phyloP scores from a whole-genome alignment of 2,797 vertebrate genomes.

The Gobio occitaniae region DNA sequence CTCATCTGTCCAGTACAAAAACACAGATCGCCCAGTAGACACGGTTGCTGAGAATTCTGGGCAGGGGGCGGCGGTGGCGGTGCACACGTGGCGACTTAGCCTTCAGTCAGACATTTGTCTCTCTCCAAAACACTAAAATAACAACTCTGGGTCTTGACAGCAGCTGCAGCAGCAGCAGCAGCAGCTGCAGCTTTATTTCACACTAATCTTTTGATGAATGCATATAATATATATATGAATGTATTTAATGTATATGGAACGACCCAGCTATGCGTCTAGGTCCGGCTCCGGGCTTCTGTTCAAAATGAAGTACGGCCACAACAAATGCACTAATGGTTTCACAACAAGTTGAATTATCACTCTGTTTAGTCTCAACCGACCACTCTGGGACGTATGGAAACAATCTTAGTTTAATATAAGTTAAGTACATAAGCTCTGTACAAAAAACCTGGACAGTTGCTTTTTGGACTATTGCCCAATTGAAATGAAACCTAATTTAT shows the following conservation, averaged over 20 bases:
- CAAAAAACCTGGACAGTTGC: too few relatives aligned
- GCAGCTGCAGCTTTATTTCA: conserved; percentile 3
- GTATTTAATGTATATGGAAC: conserved; percentile 5
- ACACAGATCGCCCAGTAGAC: conserved; percentile 40
- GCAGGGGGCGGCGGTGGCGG: conserved; percentile 37
- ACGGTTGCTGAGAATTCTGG: conserved; percentile 43
- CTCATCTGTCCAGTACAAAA: conserved; percentile 38
- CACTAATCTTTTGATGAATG: neutral
- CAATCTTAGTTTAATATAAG: too few relatives aligned
- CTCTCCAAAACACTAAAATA: conserved; percentile 41
- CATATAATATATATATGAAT: neutral
- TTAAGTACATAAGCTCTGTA: too few relatives aligned
- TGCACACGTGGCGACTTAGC: conserved; percentile 47
- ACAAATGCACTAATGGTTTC: neutral
- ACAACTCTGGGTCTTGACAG: conserved; percentile 30
- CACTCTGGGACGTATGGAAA: neutral
- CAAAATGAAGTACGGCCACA: neutral
- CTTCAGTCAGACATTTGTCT: conserved; percentile 11
- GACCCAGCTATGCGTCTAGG: conserved; percentile 1
- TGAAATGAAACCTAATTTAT: too few relatives aligned
- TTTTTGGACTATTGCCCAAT: too few relatives aligned
- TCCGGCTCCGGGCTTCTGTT: neutral
- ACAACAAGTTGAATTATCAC: neutral
- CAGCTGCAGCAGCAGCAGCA: conserved; percentile 10
- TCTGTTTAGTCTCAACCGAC: neutral